Evolutionary conservation across 2,113 vertebrate species (phyloP).

Genomic region (Oreotrochilus melanogaster): DNA sequence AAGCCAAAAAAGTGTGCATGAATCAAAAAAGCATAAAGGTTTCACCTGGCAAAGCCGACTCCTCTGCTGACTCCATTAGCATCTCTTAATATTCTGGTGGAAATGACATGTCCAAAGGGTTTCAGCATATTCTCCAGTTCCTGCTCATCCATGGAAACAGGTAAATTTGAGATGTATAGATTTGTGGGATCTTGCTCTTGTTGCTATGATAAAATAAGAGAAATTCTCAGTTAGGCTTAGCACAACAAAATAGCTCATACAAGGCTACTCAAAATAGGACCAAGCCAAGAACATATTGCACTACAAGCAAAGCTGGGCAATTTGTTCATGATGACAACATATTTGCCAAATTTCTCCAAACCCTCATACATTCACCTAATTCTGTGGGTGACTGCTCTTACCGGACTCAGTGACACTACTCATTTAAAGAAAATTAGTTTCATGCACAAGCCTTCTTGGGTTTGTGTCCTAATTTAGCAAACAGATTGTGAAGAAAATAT

Average conservation of each 20-base stretch:
- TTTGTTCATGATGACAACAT: neutral
- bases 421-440: neutral
- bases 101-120: constrained; percentile 96
- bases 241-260: neutral
- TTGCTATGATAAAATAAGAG: constrained; percentile 82
- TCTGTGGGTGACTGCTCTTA: neutral
- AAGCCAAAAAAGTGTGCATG: neutral
- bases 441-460: neutral
- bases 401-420: neutral
- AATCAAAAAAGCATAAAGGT: neutral
- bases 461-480: constrained; percentile 38
- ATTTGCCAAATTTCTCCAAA: constrained; percentile 26
- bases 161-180: constrained; percentile 97
- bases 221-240: constrained; percentile 40
- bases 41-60: constrained; percentile 95
- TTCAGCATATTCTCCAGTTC: constrained; percentile 98
- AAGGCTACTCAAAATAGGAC: neutral
- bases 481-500: neutral
- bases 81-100: constrained; percentile 95
- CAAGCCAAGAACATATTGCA: neutral
- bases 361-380: constrained; percentile 10
- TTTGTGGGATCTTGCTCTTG: constrained; percentile 99
- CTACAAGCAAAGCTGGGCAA: neutral
- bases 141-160: constrained; percentile 96
- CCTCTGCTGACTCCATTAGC: constrained; percentile 96